Base-by-base conservation (phyloP, 2,113 vertebrate species). In the Menura novaehollandiae region DNA sequence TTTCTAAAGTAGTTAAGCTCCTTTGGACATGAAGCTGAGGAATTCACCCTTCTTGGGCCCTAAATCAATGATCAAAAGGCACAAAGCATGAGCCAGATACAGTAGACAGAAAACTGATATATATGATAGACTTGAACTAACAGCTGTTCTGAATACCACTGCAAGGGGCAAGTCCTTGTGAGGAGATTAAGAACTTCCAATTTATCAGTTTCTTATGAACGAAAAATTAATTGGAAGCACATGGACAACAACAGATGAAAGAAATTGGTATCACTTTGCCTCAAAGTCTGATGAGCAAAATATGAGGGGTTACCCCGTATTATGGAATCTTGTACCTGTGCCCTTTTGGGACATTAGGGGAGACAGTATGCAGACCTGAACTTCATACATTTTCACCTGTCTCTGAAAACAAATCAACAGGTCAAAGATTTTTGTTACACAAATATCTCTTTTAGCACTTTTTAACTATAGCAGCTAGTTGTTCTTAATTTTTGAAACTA, bases 221-320 rank as follows among this genome's bases (percentile, higher is more conserved):
- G 35, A 92, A 95, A 91, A 87, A 91, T 60, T 77, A 94, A 84
- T 76, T 89, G 58, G 49, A 95, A 96, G 66, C 73, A 93, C 58
- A 72, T 41, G 53, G 24, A 56, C 52, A 88, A 80, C 46, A 73
- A 86, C 4, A 80, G 64, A 88, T 85, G 52, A 94, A 94, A 91
- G 69, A 68, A 84, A 90, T 5, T 84, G 3, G 6, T 89, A 88
- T 12, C 15, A 78, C 49, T 91, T 84, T 1, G 2, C 74, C 55
- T 90, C 11, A 53, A 93, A 85, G 39, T 62, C 46, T 91, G 83
- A 93, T 53, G 30, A 87, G 44, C 49, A 92, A 89, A 93, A 87
- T 60, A 91, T 16, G 22, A 88, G 32, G 19, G 8, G 11, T 62
- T 52, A 92, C n/a, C 28, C 37, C 68, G 75, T 91, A 92, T 18